Conservation (phyloP, 2,113 vertebrate genomes). For the Arvicanthis niloticus region DNA sequence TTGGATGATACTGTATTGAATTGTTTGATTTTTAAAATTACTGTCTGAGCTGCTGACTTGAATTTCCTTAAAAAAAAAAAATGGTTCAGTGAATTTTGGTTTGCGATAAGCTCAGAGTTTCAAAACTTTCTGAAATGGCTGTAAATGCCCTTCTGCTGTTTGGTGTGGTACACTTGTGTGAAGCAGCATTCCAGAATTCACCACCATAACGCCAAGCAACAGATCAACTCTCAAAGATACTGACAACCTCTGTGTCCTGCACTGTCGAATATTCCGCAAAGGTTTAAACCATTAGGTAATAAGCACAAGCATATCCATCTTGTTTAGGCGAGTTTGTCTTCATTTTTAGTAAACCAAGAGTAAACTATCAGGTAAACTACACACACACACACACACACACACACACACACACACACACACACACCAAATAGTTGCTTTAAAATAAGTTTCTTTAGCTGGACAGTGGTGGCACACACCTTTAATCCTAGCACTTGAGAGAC, state of each 20-base stretch:
- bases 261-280: background rate
- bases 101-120: background rate
- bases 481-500: background rate
- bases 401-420: too few relatives aligned
- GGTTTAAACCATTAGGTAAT: too few relatives aligned
- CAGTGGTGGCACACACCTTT: background rate
- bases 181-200: background rate
- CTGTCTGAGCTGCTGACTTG: background rate
- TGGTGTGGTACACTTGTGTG: background rate
- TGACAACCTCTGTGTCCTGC: background rate
- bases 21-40: background rate
- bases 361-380: background rate
- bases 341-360: background rate
- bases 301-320: background rate
- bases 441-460: background rate
- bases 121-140: background rate
- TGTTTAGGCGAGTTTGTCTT: background rate
- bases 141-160: background rate
- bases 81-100: background rate
- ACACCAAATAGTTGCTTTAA: background rate
- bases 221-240: background rate
- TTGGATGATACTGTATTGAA: background rate
- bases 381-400: background rate
- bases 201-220: background rate
- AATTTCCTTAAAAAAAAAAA: background rate